Evolutionary conservation across 2,113 vertebrate genomes (phyloP).

Genomic region (Lepidothrix coronata): DNA sequence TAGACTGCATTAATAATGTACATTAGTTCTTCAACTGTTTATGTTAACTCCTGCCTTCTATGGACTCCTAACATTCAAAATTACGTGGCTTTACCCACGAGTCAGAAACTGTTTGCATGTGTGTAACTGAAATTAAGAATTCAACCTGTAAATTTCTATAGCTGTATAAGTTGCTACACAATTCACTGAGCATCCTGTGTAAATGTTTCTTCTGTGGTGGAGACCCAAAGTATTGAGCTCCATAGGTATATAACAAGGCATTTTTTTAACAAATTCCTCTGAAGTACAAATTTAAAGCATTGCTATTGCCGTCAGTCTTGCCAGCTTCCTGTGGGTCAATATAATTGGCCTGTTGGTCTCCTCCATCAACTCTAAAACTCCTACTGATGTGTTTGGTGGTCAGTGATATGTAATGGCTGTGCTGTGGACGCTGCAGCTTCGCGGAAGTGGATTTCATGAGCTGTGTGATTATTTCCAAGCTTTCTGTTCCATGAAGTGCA

Average conservation of each 20-base stretch:
- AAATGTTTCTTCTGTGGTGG: not conserved
- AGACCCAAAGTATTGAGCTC: not conserved
- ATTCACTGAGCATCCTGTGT: not conserved
- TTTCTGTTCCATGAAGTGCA: not conserved
- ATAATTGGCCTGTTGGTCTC: not conserved
- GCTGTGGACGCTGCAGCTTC: not conserved
- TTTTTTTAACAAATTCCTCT: not conserved
- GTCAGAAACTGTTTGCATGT: not conserved
- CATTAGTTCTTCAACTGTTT: not conserved
- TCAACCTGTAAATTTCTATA: not conserved
- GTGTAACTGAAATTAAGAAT: not conserved
- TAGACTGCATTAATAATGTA: not conserved
- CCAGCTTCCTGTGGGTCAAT: not conserved
- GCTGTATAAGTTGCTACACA: not conserved
- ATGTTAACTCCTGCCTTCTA: not conserved
- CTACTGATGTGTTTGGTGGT: not conserved
- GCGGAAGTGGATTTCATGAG: not conserved
- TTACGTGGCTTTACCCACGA: not conserved
- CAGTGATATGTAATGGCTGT: not conserved
- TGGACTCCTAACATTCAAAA: not conserved
- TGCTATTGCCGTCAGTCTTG: not conserved
- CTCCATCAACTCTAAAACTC: not conserved
- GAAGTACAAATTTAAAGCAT: not conserved
- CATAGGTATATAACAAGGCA: not conserved
- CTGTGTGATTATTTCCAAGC: not conserved